Base-by-base conservation (phyloP, 1,140 invertebrate species). In the Meloidogyne floridensis region DNA sequence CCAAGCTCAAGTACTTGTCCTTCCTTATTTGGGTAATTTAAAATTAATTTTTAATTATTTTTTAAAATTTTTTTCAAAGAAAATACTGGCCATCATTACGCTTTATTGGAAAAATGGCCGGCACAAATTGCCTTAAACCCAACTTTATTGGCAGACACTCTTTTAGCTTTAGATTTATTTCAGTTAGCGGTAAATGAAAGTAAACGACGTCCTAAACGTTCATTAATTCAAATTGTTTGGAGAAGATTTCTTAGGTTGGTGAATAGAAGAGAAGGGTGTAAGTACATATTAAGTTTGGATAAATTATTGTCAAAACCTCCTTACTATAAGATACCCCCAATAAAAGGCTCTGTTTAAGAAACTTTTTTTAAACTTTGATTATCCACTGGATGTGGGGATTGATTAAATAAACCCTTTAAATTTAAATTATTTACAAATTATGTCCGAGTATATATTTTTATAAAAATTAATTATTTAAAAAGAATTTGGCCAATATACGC, bases 401-500 rank as follows among this genome's bases (percentile, higher is more conserved):
- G 32, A 32, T 32, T 32, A 32, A 32, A 32, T 32, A 32, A 32
- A 32, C 32, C 32, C 32, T 32, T 32, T 32, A 32, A 32, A 32
- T 32, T 32, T 32, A 32, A 32, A 32, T 32, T 32, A 32, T 32
- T 32, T 32, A 32, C 32, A 32, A 32, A 32, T 32, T 32, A 32
- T 32, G 32, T 32, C 32, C 32, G 32, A 32, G 32, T 32, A 32
- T 32, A 32, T 32, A 32, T 32, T 32, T 32, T 32, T 32, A 32
- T 32, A 47, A 47, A 47, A 47, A 47, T 6, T 47, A 47, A 10
- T 54, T 54, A 9, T 54, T 76, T 83, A 42, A 56, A 43, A 20
- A 86, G 84, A 73, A 77, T 84, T n/a, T 87, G 77, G 83, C 85
- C 85, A 15, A 51, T 77, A 13, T 86, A 86, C 71, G 74, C 81